A percentile compares a stretch with the other conserved stretches of the same genome.
phyloP scores from a whole-genome alignment of 2,888 invertebrate species.

The Caenorhabditis plicata region DNA sequence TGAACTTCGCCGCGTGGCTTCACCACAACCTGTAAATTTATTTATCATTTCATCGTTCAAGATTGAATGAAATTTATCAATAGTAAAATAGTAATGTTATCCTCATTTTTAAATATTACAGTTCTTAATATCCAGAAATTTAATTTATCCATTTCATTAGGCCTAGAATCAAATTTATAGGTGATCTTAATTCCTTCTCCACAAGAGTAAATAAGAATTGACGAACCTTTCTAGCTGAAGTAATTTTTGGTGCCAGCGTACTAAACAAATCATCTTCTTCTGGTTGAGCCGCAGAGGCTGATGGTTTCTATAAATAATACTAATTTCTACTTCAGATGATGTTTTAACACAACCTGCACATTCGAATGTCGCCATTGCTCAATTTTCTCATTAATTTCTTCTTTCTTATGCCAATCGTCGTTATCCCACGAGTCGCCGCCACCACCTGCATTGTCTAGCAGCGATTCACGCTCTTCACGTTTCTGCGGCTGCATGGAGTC shows the following conservation, averaged over 20 bases:
- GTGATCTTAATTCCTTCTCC: too few relatives aligned
- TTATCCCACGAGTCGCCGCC: constrained; percentile 47
- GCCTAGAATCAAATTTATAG: too few relatives aligned
- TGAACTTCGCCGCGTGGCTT: constrained; percentile 20
- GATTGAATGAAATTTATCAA: too few relatives aligned
- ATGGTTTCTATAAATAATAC: constrained; percentile 15
- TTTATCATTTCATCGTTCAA: background rate
- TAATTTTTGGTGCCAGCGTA: constrained; percentile 58
- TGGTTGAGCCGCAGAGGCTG: constrained; percentile 9
- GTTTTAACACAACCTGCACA: constrained; percentile 4
- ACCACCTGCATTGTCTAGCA: constrained; percentile 18
- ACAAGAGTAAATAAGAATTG: background rate
- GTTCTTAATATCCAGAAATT: too few relatives aligned
- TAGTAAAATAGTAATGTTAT: too few relatives aligned
- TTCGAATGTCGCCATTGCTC: constrained; percentile 52
- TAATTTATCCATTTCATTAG: too few relatives aligned
- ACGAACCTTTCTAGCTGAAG: constrained; percentile 50
- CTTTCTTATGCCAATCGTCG: constrained; percentile 44
- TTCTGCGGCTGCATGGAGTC: constrained; percentile 6
- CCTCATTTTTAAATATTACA: too few relatives aligned
- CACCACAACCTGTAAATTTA: constrained; percentile 27
- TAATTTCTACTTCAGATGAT: background rate
- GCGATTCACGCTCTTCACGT: constrained; percentile 24
- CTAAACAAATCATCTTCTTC: constrained; percentile 53
- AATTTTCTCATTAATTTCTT: constrained; percentile 54